Percentiles rank a stretch among this genome's conserved stretches.
Evolutionary conservation across 1,140 invertebrate species (phyloP).

Genomic region (Drosophila insularis): DNA sequence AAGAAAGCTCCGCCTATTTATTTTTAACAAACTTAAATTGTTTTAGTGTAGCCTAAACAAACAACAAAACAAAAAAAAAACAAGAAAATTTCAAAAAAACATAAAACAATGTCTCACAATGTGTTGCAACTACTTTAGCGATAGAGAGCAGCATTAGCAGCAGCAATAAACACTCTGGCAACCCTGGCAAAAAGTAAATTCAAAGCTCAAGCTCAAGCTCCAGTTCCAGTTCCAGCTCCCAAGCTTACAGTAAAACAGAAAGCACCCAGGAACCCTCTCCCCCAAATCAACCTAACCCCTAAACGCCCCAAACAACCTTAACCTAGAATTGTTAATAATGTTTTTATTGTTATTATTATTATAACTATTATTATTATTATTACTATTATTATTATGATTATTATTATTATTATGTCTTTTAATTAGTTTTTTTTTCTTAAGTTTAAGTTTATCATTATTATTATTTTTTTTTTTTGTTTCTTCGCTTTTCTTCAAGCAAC

Average conservation of each 20-base stretch:
- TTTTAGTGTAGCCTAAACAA: slow-evolving; percentile 62
- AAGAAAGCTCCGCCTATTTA: slow-evolving; percentile 62
- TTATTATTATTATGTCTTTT: slow-evolving; percentile 4
- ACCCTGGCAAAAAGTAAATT: slow-evolving; percentile 11
- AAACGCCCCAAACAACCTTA: slow-evolving; percentile 7
- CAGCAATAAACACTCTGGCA: slow-evolving; percentile 4
- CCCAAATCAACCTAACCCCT: neutral
- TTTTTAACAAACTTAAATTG: slow-evolving; percentile 66
- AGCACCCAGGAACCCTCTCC: neutral
- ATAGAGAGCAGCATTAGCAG: neutral
- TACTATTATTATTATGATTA: neutral
- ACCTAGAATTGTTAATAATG: slow-evolving; percentile 46
- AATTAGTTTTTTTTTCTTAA: slow-evolving; percentile 49
- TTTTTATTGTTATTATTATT: slow-evolving; percentile 39
- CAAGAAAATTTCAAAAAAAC: slow-evolving; percentile 23
- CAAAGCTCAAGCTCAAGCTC: slow-evolving; percentile 7
- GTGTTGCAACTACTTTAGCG: slow-evolving; percentile 6
- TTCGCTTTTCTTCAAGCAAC: slow-evolving; percentile 12
- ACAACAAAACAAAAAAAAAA: slow-evolving; percentile 28
- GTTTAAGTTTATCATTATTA: slow-evolving; percentile 32
- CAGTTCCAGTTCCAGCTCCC: neutral
- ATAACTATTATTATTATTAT: neutral
- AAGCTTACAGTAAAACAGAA: neutral
- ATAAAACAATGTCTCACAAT: slow-evolving; percentile 3
- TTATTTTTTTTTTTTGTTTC: slow-evolving; percentile 8